Base-by-base conservation (phyloP, 2,113 vertebrate genomes). In the Cheirogaleus medius region DNA sequence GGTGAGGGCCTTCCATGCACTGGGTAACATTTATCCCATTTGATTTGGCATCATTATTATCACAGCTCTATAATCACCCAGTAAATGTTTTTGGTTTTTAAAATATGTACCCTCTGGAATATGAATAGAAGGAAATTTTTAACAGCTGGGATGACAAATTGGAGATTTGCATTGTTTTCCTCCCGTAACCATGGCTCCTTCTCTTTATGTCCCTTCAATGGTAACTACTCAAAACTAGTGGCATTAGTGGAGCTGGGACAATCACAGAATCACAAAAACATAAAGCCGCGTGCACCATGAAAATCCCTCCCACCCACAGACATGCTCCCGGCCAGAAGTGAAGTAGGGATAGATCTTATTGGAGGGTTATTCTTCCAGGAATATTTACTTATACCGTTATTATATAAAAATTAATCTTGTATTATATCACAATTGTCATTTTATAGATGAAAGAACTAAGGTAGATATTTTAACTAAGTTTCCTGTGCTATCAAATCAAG, bases 101-200 rank as follows among this genome's bases (percentile, higher is more conserved):
- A 81, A 92, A 91, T 77, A 92, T 34, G 64, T 29, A 42, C n/a
- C 58, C 73, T 95, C 91, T 82, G 73, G 77, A 77, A 68, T 86
- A 94, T 44, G 23, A 93, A 68, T 74, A 83, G 87, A 81, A 77
- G 47, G 23, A 21, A 29, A 73, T 85, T 93, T 74, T 91, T 76
- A 69, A 81, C 44, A 81, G 49, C 32, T 93, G 17, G 42, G 21
- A 95, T 32, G 17, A 54, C 37, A 84, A 83, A 42, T 3, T 58
- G 12, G 74, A 84, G 69, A 86, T 86, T 77, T 18, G 39, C 14
- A 83, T 73, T 86, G 29, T 66, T 94, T 92, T 68, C 42, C 54
- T 58, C 34, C 39, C 14, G 29, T 73, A 69, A 82, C 54, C 44
- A 17, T 10, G 18, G 87, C 49, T 81, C 29, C 37, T 85, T 60